Evolutionary conservation across 2,888 invertebrate species (phyloP).

Genomic region (Cotesia congregata): DNA sequence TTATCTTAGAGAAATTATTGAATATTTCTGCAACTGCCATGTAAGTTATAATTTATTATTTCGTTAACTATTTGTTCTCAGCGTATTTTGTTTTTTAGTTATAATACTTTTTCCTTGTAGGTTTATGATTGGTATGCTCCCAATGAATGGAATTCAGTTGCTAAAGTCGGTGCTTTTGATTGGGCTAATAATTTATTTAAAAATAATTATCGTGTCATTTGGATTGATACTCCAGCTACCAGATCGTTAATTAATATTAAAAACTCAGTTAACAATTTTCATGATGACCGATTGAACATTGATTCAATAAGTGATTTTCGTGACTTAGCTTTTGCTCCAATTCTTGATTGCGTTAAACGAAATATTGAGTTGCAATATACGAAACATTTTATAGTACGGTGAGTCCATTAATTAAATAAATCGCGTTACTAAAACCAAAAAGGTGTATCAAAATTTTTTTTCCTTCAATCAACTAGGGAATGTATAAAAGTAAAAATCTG

Average conservation of each 20-base stretch:
- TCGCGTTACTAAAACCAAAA: no score
- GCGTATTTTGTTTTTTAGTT: neutral
- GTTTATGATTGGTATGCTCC: conserved; percentile 60
- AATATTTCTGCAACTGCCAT: conserved; percentile 49
- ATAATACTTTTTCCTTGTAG: conserved; percentile 43
- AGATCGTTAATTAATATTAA: conserved; percentile 50
- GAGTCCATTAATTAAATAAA: conserved; percentile 16
- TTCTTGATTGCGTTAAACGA: conserved; percentile 56
- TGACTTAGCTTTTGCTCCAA: conserved; percentile 54
- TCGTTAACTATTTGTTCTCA: neutral
- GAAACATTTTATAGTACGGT: conserved; percentile 61
- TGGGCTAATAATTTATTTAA: conserved; percentile 58
- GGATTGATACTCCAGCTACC: conserved; percentile 58
- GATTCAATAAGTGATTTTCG: conserved; percentile 57
- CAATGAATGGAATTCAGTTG: conserved; percentile 57
- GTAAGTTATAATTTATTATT: conserved; percentile 47
- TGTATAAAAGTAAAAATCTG: no score
- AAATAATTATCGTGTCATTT: conserved; percentile 54
- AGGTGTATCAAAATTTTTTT: no score
- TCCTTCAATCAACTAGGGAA: no score
- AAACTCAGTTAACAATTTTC: conserved; percentile 20
- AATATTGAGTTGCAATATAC: conserved; percentile 49
- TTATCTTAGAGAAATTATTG: conserved; percentile 52
- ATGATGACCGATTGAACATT: conserved; percentile 22
- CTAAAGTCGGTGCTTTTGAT: conserved; percentile 54